Percentiles rank a stretch among this genome's conserved stretches.
Evolutionary conservation across 2,113 vertebrate species (phyloP).

Genomic region (Hydropotes inermis): DNA sequence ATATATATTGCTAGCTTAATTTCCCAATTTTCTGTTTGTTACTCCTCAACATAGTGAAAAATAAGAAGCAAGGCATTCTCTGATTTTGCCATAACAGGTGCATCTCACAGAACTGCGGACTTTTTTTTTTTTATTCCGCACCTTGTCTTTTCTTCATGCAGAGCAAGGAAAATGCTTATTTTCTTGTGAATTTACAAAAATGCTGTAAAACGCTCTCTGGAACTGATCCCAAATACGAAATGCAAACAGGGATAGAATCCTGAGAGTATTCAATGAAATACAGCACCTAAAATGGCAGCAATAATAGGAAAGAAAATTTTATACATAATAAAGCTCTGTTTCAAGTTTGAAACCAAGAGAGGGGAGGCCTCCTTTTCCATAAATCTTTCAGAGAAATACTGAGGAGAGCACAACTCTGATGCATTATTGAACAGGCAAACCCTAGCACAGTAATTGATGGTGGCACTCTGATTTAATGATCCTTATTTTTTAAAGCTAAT

Average conservation of each 20-base stretch:
- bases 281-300: constrained; percentile 4
- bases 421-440: constrained; percentile 56
- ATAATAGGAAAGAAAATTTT: background rate
- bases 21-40: constrained; percentile 23
- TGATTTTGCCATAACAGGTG: constrained; percentile 50
- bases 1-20: background rate
- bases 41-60: constrained; percentile 9
- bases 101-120: constrained; percentile 37
- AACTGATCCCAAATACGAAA: constrained; percentile 63
- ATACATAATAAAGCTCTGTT: constrained; percentile 39
- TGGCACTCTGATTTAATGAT: constrained; percentile 65
- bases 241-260: background rate
- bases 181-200: constrained; percentile 59
- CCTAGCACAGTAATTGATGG: constrained; percentile 56
- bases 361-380: constrained; percentile 33
- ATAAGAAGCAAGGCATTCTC: constrained; percentile 6
- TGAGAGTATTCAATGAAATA: constrained; percentile 33
- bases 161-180: constrained; percentile 37
- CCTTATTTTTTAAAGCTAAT: constrained; percentile 76
- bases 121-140: constrained; percentile 24
- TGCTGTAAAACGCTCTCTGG: constrained; percentile 56
- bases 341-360: constrained; percentile 28
- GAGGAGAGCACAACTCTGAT: constrained; percentile 50
- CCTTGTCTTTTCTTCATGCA: constrained; percentile 53
- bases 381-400: constrained; percentile 62